Base-by-base conservation (phyloP, 2,888 invertebrate species). In the Listrodromus nycthemerus region DNA sequence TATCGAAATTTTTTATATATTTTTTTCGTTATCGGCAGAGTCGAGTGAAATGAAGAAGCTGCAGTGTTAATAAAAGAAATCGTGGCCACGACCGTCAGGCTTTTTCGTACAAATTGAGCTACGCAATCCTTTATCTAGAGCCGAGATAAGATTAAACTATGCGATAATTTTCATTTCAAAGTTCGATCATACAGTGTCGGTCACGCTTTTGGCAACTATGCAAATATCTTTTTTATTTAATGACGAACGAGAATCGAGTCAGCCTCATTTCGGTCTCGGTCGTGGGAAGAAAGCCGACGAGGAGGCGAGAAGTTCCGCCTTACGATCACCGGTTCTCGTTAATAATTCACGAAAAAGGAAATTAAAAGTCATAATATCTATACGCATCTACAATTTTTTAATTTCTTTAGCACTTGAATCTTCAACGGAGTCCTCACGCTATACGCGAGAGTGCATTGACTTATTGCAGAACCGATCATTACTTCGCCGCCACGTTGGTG, bases 401-500 rank as follows among this genome's bases (percentile, higher is more conserved):
- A 24, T 24, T 55, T 52, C 8, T 24, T 24, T 55, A 13, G 10
- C 55, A 55, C 24, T 13, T 21, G 24, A 8, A 55, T 24, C 55
- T 55, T 24, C 21, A 24, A 61, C 27, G 13, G 45, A 67, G 13
- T 30, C 16, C 52, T 70, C 37, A 27, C 13, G 37, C 52, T 66
- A 7, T 4, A 27, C 8, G 50, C 7, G 37, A 6, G 55, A 78
- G 70, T 50, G 81, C 63, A 83, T 81, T 83, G 80, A 70, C 80
- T 80, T 65, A 82, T 74, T 76, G 71, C 71, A 27, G 58, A 71
- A 41, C 55, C 71, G 71, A 82, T 80, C 75, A 52, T 81, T 76
- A 61, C 65, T 81, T 77, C 77, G 50, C 71, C 69, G 45, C 67
- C 16, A 27, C 69, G 55, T 37, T 45, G 48, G 19, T 69, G 71